Evolutionary conservation across 2,113 vertebrate species (phyloP).

Genomic region (Pedionomus torquatus): DNA sequence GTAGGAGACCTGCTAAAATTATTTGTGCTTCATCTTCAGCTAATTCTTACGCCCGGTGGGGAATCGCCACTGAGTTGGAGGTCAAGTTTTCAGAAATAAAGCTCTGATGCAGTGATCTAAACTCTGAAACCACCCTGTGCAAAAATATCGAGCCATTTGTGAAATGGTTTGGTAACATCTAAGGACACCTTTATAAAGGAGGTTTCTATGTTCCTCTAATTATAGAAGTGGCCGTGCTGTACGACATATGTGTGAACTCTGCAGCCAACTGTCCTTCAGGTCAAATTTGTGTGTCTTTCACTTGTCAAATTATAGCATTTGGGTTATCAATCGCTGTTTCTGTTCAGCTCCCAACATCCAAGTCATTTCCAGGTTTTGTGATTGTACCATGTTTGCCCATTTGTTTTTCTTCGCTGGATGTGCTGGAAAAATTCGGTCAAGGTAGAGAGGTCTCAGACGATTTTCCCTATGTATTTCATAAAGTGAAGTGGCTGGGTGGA

Average conservation of each 20-base stretch:
- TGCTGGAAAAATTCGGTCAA: neutral
- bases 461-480: neutral
- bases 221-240: neutral
- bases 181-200: neutral
- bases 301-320: neutral
- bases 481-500: neutral
- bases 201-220: neutral
- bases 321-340: neutral
- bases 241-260: neutral
- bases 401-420: neutral
- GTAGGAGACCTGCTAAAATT: neutral
- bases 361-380: neutral
- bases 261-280: neutral
- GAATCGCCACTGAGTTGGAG: neutral
- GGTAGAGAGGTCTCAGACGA: neutral
- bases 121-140: neutral
- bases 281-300: neutral
- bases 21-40: constrained; percentile 7
- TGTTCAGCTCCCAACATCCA: neutral
- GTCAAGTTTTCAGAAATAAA: constrained; percentile 19
- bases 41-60: neutral
- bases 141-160: neutral
- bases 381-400: neutral
- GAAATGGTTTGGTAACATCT: neutral
- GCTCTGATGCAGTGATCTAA: neutral